phyloP scores from a whole-genome alignment of 2,113 vertebrate genomes.

The Scopus umbretta region DNA sequence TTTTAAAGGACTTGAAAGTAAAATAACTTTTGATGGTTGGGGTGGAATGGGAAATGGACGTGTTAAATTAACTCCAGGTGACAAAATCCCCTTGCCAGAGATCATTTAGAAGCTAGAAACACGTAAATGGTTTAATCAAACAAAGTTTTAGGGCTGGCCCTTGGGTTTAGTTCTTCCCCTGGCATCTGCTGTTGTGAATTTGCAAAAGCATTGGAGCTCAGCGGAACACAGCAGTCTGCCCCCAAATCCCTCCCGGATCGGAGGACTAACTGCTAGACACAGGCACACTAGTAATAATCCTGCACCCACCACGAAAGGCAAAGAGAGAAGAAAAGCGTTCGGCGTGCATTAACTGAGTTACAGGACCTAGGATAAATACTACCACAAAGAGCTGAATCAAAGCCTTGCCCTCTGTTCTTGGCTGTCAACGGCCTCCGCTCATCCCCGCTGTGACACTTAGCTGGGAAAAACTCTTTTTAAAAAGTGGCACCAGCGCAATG shows the following conservation, averaged over 20 bases:
- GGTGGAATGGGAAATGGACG: neutral
- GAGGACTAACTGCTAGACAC: neutral
- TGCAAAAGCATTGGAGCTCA: neutral
- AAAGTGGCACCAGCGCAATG: neutral
- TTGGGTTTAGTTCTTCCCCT: neutral
- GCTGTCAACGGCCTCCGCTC: neutral
- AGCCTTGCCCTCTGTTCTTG: neutral
- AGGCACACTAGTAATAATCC: neutral
- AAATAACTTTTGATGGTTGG: neutral
- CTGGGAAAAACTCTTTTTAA: neutral
- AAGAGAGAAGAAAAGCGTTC: neutral
- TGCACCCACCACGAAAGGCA: neutral
- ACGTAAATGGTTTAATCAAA: neutral
- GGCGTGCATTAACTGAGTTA: neutral
- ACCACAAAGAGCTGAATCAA: neutral
- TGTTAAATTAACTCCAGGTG: neutral
- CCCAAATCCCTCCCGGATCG: neutral
- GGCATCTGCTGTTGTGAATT: neutral
- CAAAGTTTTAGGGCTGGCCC: neutral
- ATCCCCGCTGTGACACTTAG: neutral
- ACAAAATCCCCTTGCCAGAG: neutral
- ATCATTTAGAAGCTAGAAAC: neutral
- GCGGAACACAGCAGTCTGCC: neutral
- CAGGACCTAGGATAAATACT: neutral
- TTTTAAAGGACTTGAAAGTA: neutral